phyloP scores from a whole-genome alignment of 2,113 vertebrate genomes.

The Phylloscopus trochiloides region DNA sequence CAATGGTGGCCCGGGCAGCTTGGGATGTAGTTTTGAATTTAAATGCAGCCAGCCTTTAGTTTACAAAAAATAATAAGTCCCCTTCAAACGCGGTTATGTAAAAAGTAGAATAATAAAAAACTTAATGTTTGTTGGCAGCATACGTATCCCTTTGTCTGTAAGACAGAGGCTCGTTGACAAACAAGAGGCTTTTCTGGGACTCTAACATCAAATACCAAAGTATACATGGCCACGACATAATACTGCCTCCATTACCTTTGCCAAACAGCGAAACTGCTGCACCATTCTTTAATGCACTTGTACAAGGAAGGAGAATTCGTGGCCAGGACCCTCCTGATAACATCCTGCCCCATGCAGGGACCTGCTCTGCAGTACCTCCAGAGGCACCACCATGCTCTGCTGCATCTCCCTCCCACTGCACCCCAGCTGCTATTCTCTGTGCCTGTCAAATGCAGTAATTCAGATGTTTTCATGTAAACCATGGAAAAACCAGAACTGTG shows the following conservation, averaged over 20 bases:
- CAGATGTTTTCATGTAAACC: neutral
- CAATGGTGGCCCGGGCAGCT: neutral
- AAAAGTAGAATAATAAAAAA: slow-evolving; percentile 45
- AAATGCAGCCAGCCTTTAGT: neutral
- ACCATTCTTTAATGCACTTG: neutral
- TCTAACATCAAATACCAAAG: neutral
- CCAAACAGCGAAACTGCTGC: neutral
- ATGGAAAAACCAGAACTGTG: neutral
- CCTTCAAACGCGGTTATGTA: slow-evolving; percentile 18
- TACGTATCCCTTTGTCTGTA: neutral
- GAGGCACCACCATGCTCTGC: neutral
- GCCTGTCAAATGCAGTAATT: neutral
- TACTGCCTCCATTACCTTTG: neutral
- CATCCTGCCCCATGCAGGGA: neutral
- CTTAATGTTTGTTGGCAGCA: neutral
- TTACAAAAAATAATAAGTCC: slow-evolving; percentile 42
- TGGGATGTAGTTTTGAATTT: slow-evolving; percentile 26
- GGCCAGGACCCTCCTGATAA: neutral
- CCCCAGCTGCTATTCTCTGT: neutral
- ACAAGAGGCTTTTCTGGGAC: slow-evolving; percentile 3
- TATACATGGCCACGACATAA: neutral
- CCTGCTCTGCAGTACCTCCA: neutral
- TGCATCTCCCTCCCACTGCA: neutral
- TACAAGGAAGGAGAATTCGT: neutral
- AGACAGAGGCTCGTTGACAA: slow-evolving; percentile 38